phyloP scores from a whole-genome alignment of 2,888 invertebrate genomes.

The Plagiodera versicolora region DNA sequence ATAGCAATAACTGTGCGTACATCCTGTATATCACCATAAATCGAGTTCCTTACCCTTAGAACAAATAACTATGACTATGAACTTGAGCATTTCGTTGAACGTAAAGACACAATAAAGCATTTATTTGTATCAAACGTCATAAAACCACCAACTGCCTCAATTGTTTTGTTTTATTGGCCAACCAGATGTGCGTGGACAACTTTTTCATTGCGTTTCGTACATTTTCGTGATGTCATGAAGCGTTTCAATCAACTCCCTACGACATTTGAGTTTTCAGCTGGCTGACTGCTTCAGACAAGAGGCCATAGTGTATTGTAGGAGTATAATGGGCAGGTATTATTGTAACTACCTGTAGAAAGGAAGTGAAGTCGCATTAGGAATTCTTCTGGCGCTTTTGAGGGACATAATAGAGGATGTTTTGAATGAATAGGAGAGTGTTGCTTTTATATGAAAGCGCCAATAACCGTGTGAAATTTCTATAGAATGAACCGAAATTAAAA shows the following conservation, averaged over 20 bases:
- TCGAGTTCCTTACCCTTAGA: not conserved
- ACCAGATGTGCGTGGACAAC: not conserved
- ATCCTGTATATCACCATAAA: not conserved
- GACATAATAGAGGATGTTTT: not conserved
- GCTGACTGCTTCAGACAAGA: too few relatives aligned
- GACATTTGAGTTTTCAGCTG: not conserved
- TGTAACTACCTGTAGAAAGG: not conserved
- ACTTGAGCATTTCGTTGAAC: not conserved
- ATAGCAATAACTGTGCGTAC: too few relatives aligned
- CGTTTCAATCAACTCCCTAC: not conserved
- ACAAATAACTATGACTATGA: not conserved
- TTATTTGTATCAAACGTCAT: not conserved
- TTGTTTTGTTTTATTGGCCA: slow-evolving; percentile 7
- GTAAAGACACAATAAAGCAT: not conserved
- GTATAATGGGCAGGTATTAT: not conserved
- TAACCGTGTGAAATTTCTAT: not conserved
- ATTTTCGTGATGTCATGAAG: not conserved
- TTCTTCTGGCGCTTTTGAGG: not conserved
- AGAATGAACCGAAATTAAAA: too few relatives aligned
- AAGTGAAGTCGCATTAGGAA: not conserved
- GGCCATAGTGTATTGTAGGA: not conserved
- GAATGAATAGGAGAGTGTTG: not conserved
- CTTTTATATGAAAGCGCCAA: not conserved
- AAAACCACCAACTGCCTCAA: slow-evolving; percentile 7
- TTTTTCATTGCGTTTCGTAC: not conserved